A percentile compares a stretch with the other conserved stretches of the same genome.
Conservation (phyloP, 2,113 vertebrate species). For the Halcyon senegalensis region DNA sequence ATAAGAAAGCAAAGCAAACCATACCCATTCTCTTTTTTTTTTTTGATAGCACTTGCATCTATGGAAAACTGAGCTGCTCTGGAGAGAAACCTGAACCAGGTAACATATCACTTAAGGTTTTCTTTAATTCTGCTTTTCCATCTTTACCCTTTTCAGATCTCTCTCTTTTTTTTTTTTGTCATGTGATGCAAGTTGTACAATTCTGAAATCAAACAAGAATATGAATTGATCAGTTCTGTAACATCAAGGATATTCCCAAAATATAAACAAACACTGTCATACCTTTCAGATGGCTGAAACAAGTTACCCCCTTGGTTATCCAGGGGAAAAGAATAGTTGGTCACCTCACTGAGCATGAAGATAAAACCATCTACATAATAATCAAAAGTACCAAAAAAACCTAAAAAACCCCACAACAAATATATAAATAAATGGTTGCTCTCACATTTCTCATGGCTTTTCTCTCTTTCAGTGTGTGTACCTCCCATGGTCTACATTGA, state of each 20-base stretch:
- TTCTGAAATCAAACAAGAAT: background rate
- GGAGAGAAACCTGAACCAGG: slow-evolving; percentile 69
- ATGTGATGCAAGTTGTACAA: background rate
- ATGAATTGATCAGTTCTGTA: background rate
- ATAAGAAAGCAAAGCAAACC: background rate
- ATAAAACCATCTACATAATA: background rate
- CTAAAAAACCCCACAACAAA: background rate
- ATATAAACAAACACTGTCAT: background rate
- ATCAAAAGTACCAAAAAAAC: background rate
- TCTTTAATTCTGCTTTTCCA: background rate
- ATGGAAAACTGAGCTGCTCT: slow-evolving; percentile 75
- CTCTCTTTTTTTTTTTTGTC: background rate
- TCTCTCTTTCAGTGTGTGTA: slow-evolving; percentile 70
- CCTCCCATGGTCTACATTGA: slow-evolving; percentile 86
- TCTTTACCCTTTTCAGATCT: background rate
- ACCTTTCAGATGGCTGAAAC: background rate
- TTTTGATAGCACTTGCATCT: slow-evolving; percentile 71
- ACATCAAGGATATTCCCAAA: background rate
- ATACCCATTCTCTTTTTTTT: background rate
- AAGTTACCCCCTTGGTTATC: background rate
- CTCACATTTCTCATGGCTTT: background rate
- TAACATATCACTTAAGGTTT: slow-evolving; percentile 26
- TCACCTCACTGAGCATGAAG: background rate
- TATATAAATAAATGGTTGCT: background rate
- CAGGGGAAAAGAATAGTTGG: background rate